phyloP scores from a whole-genome alignment of 1,140 invertebrate species.

The Bicyclus anynana region DNA sequence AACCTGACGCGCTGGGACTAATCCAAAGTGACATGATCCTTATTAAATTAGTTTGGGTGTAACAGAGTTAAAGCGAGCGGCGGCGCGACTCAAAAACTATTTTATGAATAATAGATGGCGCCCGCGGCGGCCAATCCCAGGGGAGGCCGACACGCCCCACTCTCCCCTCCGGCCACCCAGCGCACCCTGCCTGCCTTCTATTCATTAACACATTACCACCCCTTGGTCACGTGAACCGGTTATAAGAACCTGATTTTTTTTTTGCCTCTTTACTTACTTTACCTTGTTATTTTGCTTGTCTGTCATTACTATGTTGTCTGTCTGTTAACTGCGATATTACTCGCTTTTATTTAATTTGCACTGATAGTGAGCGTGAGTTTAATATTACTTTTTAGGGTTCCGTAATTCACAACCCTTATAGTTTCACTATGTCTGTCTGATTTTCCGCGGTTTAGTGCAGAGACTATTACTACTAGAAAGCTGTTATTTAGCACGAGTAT shows the following conservation, averaged over 20 bases:
- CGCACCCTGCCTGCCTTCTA: constrained; percentile 61
- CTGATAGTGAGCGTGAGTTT: too few species aligned
- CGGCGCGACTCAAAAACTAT: constrained; percentile 75
- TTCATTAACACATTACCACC: constrained; percentile 75
- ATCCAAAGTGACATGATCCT: constrained; percentile 75
- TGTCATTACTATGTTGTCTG: background rate
- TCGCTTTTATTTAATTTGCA: too few species aligned
- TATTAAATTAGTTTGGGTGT: constrained; percentile 64
- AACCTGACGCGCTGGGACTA: constrained; percentile 48
- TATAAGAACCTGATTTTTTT: constrained; percentile 72
- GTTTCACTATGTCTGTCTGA: too few species aligned
- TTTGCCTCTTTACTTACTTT: constrained; percentile 32
- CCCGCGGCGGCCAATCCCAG: constrained; percentile 69
- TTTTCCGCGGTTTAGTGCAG: too few species aligned
- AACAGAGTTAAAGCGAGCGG: constrained; percentile 66
- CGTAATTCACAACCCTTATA: too few species aligned
- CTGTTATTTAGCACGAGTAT: too few species aligned
- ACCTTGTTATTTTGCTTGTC: background rate
- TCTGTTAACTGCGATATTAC: too few species aligned
- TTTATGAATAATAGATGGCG: constrained; percentile 76
- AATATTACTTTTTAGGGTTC: too few species aligned
- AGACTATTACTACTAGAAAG: too few species aligned
- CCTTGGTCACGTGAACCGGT: constrained; percentile 47
- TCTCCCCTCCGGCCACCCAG: constrained; percentile 27
- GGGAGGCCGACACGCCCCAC: constrained; percentile 58